Evolutionary conservation across 2,888 invertebrate species (phyloP), one percentile per base, ranked within the genome.

Genomic region (Schizaphis graminum): DNA sequence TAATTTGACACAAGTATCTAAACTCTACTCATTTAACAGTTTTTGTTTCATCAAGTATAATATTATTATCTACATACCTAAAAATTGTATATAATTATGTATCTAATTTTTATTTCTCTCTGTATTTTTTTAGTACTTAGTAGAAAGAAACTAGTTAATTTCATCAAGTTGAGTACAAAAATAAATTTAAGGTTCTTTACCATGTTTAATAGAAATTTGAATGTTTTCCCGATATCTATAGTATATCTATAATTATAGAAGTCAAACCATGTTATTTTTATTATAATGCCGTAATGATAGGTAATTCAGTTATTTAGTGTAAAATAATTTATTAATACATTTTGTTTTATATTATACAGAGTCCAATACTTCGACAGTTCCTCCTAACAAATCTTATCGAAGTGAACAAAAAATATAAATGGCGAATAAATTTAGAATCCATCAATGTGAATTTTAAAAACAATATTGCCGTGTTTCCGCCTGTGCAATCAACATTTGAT

Each of bases 311-410:
- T 53, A 53, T 16, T 53, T 35, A 77, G 0, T 77, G 35, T 21
- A 35, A 0, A 77, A 21, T 77, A 13, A 41, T 16, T 89, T 44
- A 77, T 35, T 61, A 24, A 91, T 89, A n/a, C 28, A 47, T 92
- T 91, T 84, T 85, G 28, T 89, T 90, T 87, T 90, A 24, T 86
- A 8, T 91, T 49, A 92, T 95, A 77, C 95, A 96, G 96, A 96
- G 96, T 93, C 94, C 95, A 41, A 94, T 95, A 3, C 95, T 96
- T 44, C 96, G 96, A 28, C 96, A 98, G 95, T 99, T 99, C 96
- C 96, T 99, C 44, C 96, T 99, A 94, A 98, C 98, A 53, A 99
- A 99, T 96, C 96, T 99, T 92, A 97, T 97, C n/a, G 97, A 97
- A 95, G 96, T 96, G 26, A 96, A 97, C 95, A 96, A 97, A 91